Base-by-base conservation (phyloP, 2,888 invertebrate genomes). In the Tipula vernalis region DNA sequence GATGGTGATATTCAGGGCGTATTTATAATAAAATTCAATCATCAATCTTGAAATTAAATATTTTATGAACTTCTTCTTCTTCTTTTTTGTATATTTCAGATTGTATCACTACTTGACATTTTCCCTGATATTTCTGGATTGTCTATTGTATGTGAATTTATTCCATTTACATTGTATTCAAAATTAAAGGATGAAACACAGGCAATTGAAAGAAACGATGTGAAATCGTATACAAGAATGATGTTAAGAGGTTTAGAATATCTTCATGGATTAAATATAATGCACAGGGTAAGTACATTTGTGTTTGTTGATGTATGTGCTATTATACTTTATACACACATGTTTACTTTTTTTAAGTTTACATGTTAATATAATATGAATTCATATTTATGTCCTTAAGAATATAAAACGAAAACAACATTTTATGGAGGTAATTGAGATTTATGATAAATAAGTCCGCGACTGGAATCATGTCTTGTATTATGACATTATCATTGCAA, bases 101-200 rank as follows among this genome's bases (percentile, higher is more conserved):
- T 98, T 88, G 95, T 98, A 87, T 94, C 95, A 89, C 93, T 99
- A 36, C 92, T 97, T 89, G 98, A 98, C 89, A 96, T 98, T 89
- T 98, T 98, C 90, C 96, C 98, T 0, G 95, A 97, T 89, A 96
- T 98, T 0, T 95, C 96, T 90, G 96, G 97, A 86, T 94, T 98
- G 88, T 96, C 98, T 0, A 92, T 99, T 88, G 98, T 98, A 0
- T 95, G 99, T 92, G 98, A 99, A 90, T 98, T 95, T 91, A 96
- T 99, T 96, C 95, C 96, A n/a, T 96, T 97, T 15, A 96, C 96
- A 12, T 92, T 98, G 15, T 95, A 96, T 92, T 96, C 96, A 89
- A 94, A 96, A 90, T 92, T 97, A 86, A 95, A 95, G 89, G 95
- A 95, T 89, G 93, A 93, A 51, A 93, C 94, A 86, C 93, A 93